Conservation (phyloP, 2,113 vertebrate species). For the Trinectes maculatus region DNA sequence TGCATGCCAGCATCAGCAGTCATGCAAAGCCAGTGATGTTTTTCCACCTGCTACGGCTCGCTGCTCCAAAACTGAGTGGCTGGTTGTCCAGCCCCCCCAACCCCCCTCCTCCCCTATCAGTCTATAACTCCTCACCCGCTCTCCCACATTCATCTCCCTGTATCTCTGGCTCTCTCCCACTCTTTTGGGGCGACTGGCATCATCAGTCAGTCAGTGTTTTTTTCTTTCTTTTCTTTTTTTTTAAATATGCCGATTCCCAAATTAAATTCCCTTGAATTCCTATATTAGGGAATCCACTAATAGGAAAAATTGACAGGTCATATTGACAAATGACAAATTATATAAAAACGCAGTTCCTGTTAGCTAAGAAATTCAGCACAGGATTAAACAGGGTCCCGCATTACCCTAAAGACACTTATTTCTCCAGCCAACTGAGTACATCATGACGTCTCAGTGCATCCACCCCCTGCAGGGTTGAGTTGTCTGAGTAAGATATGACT, state of each 20-base stretch:
- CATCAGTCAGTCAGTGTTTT: no score
- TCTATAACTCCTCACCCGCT: neutral
- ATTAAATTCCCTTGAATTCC: no score
- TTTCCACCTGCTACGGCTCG: slow-evolving; percentile 29
- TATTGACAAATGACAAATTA: no score
- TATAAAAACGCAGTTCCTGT: no score
- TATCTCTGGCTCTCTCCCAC: neutral
- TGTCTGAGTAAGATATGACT: slow-evolving; percentile 51
- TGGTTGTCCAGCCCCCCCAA: slow-evolving; percentile 1
- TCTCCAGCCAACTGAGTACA: slow-evolving; percentile 38
- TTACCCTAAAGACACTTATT: slow-evolving; percentile 55
- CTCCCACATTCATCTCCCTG: neutral
- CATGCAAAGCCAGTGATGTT: slow-evolving; percentile 51
- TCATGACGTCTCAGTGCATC: slow-evolving; percentile 36
- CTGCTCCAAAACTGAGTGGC: slow-evolving; percentile 5
- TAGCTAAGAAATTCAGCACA: slow-evolving; percentile 37
- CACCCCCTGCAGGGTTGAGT: slow-evolving; percentile 30
- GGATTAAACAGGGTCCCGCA: slow-evolving; percentile 45
- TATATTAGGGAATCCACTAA: no score
- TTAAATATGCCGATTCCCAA: no score
- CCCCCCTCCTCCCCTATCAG: neutral
- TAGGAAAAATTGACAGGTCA: no score
- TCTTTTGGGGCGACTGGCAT: neutral
- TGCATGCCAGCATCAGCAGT: slow-evolving; percentile 32
- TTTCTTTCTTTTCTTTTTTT: no score